Base-by-base conservation (phyloP, 2,797 vertebrate genomes). In the Rachycentron canadum region DNA sequence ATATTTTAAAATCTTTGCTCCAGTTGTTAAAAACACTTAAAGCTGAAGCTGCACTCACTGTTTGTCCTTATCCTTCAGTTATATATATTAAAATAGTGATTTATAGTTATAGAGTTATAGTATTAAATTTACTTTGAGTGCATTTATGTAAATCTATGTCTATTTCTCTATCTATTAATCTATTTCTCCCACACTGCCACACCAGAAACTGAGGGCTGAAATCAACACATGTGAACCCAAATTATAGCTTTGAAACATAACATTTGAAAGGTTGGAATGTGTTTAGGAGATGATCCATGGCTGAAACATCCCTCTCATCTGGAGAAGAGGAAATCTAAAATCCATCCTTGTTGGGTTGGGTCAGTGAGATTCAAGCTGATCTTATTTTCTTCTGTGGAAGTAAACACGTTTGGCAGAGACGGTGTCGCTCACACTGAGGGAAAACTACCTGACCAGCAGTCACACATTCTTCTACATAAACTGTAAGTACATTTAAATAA, bases 401-500 rank as follows among this genome's bases (percentile, higher is more conserved):
- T 21, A 30, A 41, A 83, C 17, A 32, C 70, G 73, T 53, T 65
- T 43, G 53, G 7, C 1, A n/a, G 57, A 12, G 74, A 81, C 73
- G 12, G 65, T 58, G 43, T 7, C 36, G 58, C 28, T 11, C 3
- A 1, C 63, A 8, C 28, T 70, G 63, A 61, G 23, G 45, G 50
- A 76, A 70, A 66, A 34, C 34, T 19, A 49, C 55, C 52, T 19
- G 26, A 2, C 43, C 55, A 78, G 43, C 69, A 23, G 66, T 12
- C 52, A 14, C 26, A 45, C 38, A 6, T 32, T 3, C n/a, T 5
- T n/a, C 55, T 0, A 4, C 23, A 26, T 7, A 47, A 13, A 47
- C 80, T 72, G 86, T 87, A 23, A 90, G 84, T 88, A 85, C 23
- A 16, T 49, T 36, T 1, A 30, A 58, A 43, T 36, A 23, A 26